Evolutionary conservation across 2,888 invertebrate species (phyloP).

Genomic region (Bellardia pandia): DNA sequence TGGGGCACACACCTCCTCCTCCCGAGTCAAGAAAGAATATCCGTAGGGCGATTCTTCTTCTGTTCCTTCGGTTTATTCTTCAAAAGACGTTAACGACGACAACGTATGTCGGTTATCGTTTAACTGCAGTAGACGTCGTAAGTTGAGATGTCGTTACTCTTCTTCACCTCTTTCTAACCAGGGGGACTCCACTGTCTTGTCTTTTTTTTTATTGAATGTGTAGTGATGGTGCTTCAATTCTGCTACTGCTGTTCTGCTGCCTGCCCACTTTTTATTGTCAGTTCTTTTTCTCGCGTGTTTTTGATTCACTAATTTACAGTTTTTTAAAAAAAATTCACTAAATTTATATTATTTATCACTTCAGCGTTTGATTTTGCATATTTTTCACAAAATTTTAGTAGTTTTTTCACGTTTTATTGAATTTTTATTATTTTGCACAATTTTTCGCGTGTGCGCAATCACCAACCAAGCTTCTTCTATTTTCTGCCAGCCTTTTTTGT

Average conservation of each 20-base stretch:
- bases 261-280: conserved; percentile 68
- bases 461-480: conserved; percentile 73
- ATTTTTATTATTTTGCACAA: conserved; percentile 82
- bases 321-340: conserved; percentile 14
- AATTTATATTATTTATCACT: conserved; percentile 31
- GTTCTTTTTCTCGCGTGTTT: conserved; percentile 61
- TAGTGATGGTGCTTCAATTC: conserved; percentile 58
- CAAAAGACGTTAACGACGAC: conserved; percentile 66
- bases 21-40: conserved; percentile 43
- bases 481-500: conserved; percentile 71
- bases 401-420: conserved; percentile 78
- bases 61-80: conserved; percentile 56
- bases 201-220: conserved; percentile 53
- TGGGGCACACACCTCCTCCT: conserved; percentile 59
- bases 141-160: conserved; percentile 63
- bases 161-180: conserved; percentile 66
- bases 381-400: conserved; percentile 66
- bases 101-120: conserved; percentile 69
- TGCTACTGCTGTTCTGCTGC: conserved; percentile 61
- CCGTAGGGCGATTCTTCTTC: conserved; percentile 49
- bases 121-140: conserved; percentile 67
- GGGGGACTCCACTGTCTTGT: conserved; percentile 50
- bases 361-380: conserved; percentile 70
- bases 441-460: conserved; percentile 76
- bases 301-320: conserved; percentile 18